Percentiles rank a stretch among this genome's conserved stretches.
phyloP scores from a whole-genome alignment of 1,140 invertebrate genomes.

The Saccostrea glomerata region DNA sequence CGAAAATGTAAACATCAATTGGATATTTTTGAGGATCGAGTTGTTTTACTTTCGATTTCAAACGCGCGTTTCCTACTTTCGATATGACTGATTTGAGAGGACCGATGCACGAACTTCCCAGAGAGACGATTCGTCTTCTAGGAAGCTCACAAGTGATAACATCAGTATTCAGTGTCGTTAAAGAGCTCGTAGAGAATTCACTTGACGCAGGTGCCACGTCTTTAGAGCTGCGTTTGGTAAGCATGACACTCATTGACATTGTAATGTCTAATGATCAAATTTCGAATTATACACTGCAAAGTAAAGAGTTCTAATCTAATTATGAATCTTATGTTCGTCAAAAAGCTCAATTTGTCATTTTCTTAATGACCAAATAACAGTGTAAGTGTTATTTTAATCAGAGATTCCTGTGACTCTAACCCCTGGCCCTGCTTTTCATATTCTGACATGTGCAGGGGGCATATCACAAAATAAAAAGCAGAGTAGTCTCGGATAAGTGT shows the following conservation, averaged over 20 bases:
- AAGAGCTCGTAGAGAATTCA: slow-evolving; percentile 85
- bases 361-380: too few species aligned
- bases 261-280: too few species aligned
- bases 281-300: too few species aligned
- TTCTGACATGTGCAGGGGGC: too few species aligned
- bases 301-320: too few species aligned
- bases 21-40: not conserved
- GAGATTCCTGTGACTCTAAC: too few species aligned
- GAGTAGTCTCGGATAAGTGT: too few species aligned
- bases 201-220: slow-evolving; percentile 82
- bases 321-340: too few species aligned
- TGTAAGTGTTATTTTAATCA: too few species aligned
- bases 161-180: slow-evolving; percentile 82
- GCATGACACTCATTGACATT: not conserved
- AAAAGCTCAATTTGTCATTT: too few species aligned
- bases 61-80: slow-evolving; percentile 29
- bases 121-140: slow-evolving; percentile 80
- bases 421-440: too few species aligned
- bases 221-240: slow-evolving; percentile 81
- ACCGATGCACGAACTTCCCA: slow-evolving; percentile 11
- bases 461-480: too few species aligned
- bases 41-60: slow-evolving; percentile 11
- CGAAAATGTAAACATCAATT: not conserved
- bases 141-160: slow-evolving; percentile 84
- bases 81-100: not conserved